These are phyloP conservation scores for Bergia sp. DNA, from an alignment of 92 coral and sea anemone species.

Conservation along the genomic window DNA sequence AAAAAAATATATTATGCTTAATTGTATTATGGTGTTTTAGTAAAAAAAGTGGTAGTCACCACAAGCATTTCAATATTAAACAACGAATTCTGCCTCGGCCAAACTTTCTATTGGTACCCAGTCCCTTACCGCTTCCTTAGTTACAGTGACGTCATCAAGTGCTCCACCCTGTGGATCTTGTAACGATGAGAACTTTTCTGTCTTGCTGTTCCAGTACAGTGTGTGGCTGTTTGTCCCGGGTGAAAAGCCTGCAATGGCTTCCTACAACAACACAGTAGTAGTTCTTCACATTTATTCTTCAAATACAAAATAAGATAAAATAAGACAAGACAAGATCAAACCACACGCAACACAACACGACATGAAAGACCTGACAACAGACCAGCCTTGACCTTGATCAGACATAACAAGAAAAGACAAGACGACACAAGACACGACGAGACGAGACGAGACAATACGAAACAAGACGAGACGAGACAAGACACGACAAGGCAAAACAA, in stretches of 20 bases:
- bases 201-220: conserved; percentile 69
- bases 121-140: conserved; percentile 57
- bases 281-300: too few species aligned
- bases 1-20: background rate
- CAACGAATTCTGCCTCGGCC: too few species aligned
- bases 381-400: too few species aligned
- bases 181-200: conserved; percentile 53
- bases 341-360: too few species aligned
- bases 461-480: background rate
- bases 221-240: conserved; percentile 77
- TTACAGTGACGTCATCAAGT: conserved; percentile 38
- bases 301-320: too few species aligned
- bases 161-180: conserved; percentile 33
- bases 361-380: too few species aligned
- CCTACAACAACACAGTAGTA: conserved; percentile 44
- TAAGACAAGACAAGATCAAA: too few species aligned
- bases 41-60: background rate
- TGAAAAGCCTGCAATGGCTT: conserved; percentile 77
- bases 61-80: background rate
- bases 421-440: too few species aligned
- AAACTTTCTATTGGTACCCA: background rate
- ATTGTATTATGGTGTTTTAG: too few species aligned
- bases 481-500: background rate
- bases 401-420: too few species aligned
- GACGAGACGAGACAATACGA: background rate